A percentile compares a stretch with the other conserved stretches of the same genome.
Conservation (phyloP, 2,113 vertebrate genomes). For the Siphamia tubifer region DNA sequence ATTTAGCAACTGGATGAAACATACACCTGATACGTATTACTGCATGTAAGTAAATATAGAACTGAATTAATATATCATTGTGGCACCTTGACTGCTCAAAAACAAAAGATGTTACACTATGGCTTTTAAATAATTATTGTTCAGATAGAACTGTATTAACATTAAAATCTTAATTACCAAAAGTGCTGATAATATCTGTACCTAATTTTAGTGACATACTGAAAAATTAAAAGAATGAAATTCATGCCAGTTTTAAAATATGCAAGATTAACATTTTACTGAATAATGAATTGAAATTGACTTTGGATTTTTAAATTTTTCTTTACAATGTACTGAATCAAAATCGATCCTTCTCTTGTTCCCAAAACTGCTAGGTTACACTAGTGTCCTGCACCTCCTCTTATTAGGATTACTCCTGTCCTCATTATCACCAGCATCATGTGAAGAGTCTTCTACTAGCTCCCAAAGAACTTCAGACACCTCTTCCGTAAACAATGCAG, state of each 20-base stretch:
- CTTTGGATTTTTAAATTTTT: not conserved
- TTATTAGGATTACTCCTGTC: slow-evolving; percentile 58
- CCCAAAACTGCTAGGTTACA: slow-evolving; percentile 6
- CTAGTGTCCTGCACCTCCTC: slow-evolving; percentile 48
- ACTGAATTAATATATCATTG: too few relatives aligned
- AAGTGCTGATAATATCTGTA: too few relatives aligned
- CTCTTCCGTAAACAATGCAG: not conserved
- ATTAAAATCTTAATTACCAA: too few relatives aligned
- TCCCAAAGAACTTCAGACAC: not conserved
- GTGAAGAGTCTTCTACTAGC: not conserved
- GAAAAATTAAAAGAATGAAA: too few relatives aligned
- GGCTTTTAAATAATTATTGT: too few relatives aligned
- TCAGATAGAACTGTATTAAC: too few relatives aligned
- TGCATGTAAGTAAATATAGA: too few relatives aligned
- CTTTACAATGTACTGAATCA: not conserved
- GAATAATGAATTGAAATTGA: not conserved
- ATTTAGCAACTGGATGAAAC: too few relatives aligned
- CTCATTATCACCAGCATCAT: slow-evolving; percentile 31
- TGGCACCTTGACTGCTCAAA: not conserved
- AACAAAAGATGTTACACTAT: slow-evolving; percentile 13
- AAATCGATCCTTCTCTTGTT: slow-evolving; percentile 1
- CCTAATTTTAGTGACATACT: too few relatives aligned
- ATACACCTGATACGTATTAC: too few relatives aligned
- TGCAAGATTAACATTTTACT: too few relatives aligned
- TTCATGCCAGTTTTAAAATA: too few relatives aligned